phyloP scores from a whole-genome alignment of 92 coral and sea anemone genomes.

The Actinostola sp. region DNA sequence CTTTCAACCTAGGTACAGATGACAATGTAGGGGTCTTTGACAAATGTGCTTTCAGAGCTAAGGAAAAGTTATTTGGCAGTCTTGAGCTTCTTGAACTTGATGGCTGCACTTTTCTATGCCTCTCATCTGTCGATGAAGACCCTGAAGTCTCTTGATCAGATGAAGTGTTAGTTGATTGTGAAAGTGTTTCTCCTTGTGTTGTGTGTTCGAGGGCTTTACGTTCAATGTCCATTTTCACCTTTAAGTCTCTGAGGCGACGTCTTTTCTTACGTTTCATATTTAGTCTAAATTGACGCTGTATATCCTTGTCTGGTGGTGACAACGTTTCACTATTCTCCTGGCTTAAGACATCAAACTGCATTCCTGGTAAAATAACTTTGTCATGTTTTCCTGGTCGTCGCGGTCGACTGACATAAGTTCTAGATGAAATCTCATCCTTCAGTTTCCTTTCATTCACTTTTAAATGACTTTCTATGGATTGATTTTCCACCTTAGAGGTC shows the following conservation, averaged over 20 bases:
- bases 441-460: not conserved
- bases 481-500: not conserved
- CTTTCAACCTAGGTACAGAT: not conserved
- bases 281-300: constrained; percentile 7
- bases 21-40: not conserved
- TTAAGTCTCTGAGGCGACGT: constrained; percentile 15
- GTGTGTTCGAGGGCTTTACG: too few species aligned
- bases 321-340: not conserved
- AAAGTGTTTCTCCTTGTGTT: too few species aligned
- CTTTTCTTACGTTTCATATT: constrained; percentile 23
- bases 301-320: constrained; percentile 1
- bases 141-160: not conserved
- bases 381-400: not conserved
- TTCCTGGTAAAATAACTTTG: constrained; percentile 16
- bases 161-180: not conserved
- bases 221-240: not conserved
- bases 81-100: constrained; percentile 14
- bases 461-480: not conserved
- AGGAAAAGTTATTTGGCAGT: constrained; percentile 1
- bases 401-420: not conserved
- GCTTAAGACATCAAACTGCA: not conserved
- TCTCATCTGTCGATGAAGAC: too few species aligned
- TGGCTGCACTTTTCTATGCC: too few species aligned
- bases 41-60: not conserved
- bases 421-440: not conserved